Percentiles rank a stretch among this genome's conserved stretches.
These are phyloP conservation scores for Ficedula albicollis DNA, from an alignment of 2,797 vertebrate genomes.

Conservation along the genomic window DNA sequence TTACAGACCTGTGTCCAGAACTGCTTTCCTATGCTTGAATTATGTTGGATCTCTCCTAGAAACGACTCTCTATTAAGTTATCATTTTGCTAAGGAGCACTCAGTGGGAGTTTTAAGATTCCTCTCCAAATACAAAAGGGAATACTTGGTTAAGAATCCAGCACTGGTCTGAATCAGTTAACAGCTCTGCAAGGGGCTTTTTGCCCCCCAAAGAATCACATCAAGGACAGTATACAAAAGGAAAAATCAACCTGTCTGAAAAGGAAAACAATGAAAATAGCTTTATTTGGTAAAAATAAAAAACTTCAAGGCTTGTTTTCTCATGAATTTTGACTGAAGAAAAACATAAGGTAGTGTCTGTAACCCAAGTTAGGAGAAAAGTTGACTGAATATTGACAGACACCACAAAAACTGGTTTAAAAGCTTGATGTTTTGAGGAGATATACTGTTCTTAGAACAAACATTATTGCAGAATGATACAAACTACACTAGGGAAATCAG, in stretches of 20 bases:
- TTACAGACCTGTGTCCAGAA: slow-evolving; percentile 2
- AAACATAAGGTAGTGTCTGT: neutral
- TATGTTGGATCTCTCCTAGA: neutral
- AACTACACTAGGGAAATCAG: slow-evolving; percentile 56
- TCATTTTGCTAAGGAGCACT: neutral
- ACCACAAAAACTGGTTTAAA: slow-evolving; percentile 51
- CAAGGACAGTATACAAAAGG: neutral
- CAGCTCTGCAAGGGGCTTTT: neutral
- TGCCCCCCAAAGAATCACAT: neutral
- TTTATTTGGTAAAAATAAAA: slow-evolving; percentile 35
- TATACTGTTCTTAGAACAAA: slow-evolving; percentile 54
- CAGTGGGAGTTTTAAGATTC: neutral
- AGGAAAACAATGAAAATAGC: slow-evolving; percentile 1
- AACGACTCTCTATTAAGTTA: neutral
- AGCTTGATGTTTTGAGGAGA: slow-evolving; percentile 22
- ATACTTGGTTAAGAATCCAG: neutral
- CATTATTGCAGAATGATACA: slow-evolving; percentile 44
- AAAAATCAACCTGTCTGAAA: neutral
- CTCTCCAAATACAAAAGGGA: neutral
- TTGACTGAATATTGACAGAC: slow-evolving; percentile 32
- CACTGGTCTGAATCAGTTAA: neutral
- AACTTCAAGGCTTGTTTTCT: slow-evolving; percentile 8
- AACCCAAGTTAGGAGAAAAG: neutral
- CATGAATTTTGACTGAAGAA: neutral
- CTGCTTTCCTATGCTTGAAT: neutral